These are phyloP conservation scores for Germaria angustata DNA, from an alignment of 2,888 invertebrate genomes.

Conservation along the genomic window DNA sequence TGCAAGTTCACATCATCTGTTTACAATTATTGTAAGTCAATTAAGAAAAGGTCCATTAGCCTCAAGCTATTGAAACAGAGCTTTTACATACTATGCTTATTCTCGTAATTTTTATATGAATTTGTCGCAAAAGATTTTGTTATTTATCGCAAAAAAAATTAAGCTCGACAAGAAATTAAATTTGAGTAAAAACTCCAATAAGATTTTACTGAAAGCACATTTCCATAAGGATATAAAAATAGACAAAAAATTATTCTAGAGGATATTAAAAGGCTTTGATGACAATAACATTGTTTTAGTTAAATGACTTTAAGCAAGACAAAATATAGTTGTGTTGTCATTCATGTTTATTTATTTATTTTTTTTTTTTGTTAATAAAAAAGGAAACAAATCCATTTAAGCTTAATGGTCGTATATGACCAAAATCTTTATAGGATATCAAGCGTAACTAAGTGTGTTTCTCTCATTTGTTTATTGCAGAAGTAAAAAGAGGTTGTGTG, in stretches of 20 bases:
- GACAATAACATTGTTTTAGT: not conserved
- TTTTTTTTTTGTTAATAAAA: constrained; percentile 1
- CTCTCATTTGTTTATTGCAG: not conserved
- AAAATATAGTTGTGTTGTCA: not conserved
- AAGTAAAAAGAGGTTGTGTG: not conserved
- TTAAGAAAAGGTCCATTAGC: too few species aligned
- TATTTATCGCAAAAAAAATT: too few species aligned
- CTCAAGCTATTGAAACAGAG: too few species aligned
- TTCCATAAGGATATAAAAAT: not conserved
- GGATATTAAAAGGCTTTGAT: not conserved
- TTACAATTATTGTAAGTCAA: too few species aligned
- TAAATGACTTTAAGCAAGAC: not conserved
- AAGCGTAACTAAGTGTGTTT: constrained; percentile 46
- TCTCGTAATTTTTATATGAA: too few species aligned
- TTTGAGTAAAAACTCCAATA: not conserved
- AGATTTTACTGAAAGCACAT: not conserved
- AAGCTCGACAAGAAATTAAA: too few species aligned
- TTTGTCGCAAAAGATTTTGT: too few species aligned
- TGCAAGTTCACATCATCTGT: too few species aligned
- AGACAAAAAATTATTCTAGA: not conserved
- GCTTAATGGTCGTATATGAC: constrained; percentile 48
- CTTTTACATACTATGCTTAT: too few species aligned
- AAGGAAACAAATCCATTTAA: constrained; percentile 32
- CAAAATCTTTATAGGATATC: constrained; percentile 40
- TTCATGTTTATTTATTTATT: constrained; percentile 10